Evolutionary conservation across 1,140 invertebrate genomes (phyloP).

Genomic region (Lordiphosa collinella): DNA sequence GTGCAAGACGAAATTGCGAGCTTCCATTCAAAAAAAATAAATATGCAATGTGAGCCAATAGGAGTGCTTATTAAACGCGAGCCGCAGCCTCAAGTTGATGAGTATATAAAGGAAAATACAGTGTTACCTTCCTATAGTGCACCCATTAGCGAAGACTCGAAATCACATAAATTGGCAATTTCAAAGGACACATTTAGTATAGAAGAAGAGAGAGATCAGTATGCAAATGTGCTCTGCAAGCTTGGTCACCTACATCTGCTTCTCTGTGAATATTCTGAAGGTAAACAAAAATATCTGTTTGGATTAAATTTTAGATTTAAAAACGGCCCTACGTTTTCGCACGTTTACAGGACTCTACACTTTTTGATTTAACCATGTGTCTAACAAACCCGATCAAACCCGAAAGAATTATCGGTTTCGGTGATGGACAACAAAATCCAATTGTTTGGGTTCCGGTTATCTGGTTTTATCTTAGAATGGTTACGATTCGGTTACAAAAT

Average conservation of each 20-base stretch:
- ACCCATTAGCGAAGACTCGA: constrained; percentile 6
- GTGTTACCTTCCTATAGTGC: background rate
- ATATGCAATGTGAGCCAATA: constrained; percentile 3
- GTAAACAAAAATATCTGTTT: constrained; percentile 81
- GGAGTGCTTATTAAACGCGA: constrained; percentile 79
- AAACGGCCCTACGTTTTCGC: no score
- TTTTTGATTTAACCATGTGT: no score
- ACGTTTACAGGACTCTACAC: no score
- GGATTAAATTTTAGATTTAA: no score
- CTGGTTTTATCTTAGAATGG: no score
- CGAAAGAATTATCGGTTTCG: no score
- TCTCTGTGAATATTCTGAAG: constrained; percentile 94
- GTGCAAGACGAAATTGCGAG: constrained; percentile 49
- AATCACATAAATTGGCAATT: constrained; percentile 9
- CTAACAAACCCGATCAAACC: no score
- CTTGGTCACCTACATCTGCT: constrained; percentile 96
- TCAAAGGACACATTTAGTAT: constrained; percentile 1
- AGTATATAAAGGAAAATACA: constrained; percentile 28
- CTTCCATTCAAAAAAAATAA: constrained; percentile 13
- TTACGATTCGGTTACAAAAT: no score
- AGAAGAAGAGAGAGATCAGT: constrained; percentile 6
- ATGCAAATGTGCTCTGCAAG: constrained; percentile 91
- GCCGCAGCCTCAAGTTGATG: background rate
- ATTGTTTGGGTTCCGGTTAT: no score
- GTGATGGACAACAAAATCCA: no score